phyloP scores from a whole-genome alignment of 2,888 invertebrate species.

The Ochlodes sylvanus region DNA sequence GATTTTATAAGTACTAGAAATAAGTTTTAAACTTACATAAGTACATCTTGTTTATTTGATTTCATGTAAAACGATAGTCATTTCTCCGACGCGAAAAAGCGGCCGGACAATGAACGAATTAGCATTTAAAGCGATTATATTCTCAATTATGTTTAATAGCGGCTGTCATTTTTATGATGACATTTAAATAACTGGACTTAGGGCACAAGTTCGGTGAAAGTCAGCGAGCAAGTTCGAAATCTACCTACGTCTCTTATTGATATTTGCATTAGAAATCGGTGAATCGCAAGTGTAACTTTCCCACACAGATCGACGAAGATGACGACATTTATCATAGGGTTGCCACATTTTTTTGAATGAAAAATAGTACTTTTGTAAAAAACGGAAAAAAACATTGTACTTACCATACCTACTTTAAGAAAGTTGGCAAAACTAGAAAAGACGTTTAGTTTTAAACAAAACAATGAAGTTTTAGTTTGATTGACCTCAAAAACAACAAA shows the following conservation, averaged over 20 bases:
- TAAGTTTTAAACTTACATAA: too few relatives aligned
- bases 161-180: constrained; percentile 11
- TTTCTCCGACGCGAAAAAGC: constrained; percentile 10
- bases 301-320: constrained; percentile 56
- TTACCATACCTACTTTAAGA: too few relatives aligned
- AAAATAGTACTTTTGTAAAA: too few relatives aligned
- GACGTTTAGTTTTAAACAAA: too few relatives aligned
- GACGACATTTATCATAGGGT: constrained; percentile 45
- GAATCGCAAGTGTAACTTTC: constrained; percentile 73
- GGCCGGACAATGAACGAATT: constrained; percentile 18
- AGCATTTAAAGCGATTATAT: constrained; percentile 33
- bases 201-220: constrained; percentile 65
- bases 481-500: too few relatives aligned
- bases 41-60: too few relatives aligned
- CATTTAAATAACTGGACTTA: constrained; percentile 14
- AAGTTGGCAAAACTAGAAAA: too few relatives aligned
- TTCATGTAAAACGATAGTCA: neutral
- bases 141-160: constrained; percentile 18
- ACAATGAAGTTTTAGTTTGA: too few relatives aligned
- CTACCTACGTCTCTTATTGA: constrained; percentile 66
- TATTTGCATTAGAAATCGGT: constrained; percentile 81
- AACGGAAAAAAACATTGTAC: too few relatives aligned
- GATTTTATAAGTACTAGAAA: too few relatives aligned
- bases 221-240: constrained; percentile 71
- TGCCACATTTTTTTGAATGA: too few relatives aligned